Conservation (phyloP, 2,888 invertebrate genomes). For the Mesorhabditis spiculigera region DNA sequence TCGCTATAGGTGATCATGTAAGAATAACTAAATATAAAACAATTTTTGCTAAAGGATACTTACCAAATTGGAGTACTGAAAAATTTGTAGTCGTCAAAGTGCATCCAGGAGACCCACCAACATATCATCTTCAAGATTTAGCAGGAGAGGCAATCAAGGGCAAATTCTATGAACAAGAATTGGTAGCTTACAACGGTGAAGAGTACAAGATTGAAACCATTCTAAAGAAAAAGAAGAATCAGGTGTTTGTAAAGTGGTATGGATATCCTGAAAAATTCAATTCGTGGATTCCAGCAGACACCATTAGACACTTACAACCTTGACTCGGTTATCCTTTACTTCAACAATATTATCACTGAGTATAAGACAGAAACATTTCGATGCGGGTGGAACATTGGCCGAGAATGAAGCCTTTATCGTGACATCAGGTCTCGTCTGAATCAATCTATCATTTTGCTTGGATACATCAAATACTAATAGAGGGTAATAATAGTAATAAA, state of each 20-base stretch:
- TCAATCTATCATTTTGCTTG: constrained; percentile 40
- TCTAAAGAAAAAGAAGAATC: constrained; percentile 19
- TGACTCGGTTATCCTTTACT: constrained; percentile 29
- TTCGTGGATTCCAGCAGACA: constrained; percentile 19
- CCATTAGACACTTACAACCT: constrained; percentile 24
- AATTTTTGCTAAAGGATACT: not conserved
- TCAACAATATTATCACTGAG: constrained; percentile 29
- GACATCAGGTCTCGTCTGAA: constrained; percentile 34
- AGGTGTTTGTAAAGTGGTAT: constrained; percentile 27
- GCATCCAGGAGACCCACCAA: constrained; percentile 9
- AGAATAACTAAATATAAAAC: not conserved
- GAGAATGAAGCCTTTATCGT: too few relatives aligned
- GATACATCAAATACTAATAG: constrained; percentile 35
- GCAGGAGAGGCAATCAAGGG: constrained; percentile 27
- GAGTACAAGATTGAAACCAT: constrained; percentile 24
- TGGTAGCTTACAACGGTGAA: constrained; percentile 20
- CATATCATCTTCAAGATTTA: constrained; percentile 18
- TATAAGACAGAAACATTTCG: constrained; percentile 32
- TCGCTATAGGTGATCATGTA: not conserved
- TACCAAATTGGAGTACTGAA: constrained; percentile 3
- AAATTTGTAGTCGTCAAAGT: not conserved
- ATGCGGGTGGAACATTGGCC: too few relatives aligned
- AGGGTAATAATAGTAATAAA: constrained; percentile 35
- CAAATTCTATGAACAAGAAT: constrained; percentile 31
- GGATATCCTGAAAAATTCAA: constrained; percentile 31